A percentile compares a stretch with the other conserved stretches of the same genome.
These are phyloP conservation scores for Heterohyrax brucei DNA, from an alignment of 2,797 vertebrate species.

Conservation along the genomic window DNA sequence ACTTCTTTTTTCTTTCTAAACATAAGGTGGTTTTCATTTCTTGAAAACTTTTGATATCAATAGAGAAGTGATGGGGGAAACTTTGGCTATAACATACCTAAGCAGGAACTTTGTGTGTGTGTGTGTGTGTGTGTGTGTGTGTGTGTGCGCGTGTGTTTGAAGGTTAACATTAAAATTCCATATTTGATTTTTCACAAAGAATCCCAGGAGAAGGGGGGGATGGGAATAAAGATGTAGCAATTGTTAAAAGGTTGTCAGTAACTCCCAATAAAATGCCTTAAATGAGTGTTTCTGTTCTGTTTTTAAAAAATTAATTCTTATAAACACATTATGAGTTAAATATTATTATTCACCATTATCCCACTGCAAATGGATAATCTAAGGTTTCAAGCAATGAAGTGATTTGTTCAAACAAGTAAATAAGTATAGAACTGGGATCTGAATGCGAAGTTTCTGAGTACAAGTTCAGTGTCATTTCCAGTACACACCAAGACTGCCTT, in stretches of 20 bases:
- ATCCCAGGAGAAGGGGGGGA: background rate
- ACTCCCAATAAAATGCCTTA: background rate
- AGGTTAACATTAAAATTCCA: conserved; percentile 47
- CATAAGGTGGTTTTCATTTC: conserved; percentile 27
- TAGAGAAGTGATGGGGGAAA: background rate
- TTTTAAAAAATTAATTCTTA: conserved; percentile 10
- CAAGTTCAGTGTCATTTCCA: conserved; percentile 44
- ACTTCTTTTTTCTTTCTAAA: background rate
- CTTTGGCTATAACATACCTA: conserved; percentile 15
- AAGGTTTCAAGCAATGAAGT: conserved; percentile 15
- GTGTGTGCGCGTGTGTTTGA: conserved; percentile 40
- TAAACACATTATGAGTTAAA: conserved; percentile 15
- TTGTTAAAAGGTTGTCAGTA: background rate
- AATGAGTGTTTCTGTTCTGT: conserved; percentile 37
- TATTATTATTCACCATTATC: conserved; percentile 43
- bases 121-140: background rate
- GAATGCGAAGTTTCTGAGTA: conserved; percentile 20
- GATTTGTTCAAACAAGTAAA: conserved; percentile 50
- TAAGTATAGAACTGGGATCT: conserved; percentile 23
- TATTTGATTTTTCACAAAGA: conserved; percentile 66
- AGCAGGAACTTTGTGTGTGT: background rate
- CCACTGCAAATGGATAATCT: background rate
- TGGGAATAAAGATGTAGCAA: background rate
- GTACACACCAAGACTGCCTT: background rate
- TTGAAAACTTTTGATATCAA: conserved; percentile 41